phyloP scores from a whole-genome alignment of 2,888 invertebrate genomes.

The Pimpla rufipes region DNA sequence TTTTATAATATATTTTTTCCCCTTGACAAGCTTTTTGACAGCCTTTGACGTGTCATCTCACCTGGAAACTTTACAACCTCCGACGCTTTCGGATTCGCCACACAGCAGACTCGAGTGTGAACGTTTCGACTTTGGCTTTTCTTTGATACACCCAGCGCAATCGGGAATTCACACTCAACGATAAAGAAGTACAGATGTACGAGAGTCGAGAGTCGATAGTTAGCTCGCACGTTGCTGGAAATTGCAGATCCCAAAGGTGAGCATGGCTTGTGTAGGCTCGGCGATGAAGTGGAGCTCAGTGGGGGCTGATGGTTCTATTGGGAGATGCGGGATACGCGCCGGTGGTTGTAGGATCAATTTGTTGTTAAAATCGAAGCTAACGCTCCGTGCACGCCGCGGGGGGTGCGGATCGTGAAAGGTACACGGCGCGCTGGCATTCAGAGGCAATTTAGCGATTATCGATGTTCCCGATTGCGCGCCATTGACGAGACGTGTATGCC shows the following conservation, averaged over 20 bases:
- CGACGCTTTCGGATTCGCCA: constrained; percentile 3
- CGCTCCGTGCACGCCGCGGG: constrained; percentile 15
- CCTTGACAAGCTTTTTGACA: constrained; percentile 41
- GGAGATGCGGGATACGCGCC: neutral
- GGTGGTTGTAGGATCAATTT: constrained; percentile 73
- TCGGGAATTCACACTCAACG: neutral
- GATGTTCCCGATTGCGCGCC: constrained; percentile 70
- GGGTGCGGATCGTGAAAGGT: constrained; percentile 67
- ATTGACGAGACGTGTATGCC: constrained; percentile 58
- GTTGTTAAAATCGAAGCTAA: constrained; percentile 74
- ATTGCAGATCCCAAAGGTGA: constrained; percentile 11
- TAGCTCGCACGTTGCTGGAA: constrained; percentile 18
- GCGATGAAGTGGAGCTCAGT: constrained; percentile 1
- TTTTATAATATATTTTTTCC: constrained; percentile 25
- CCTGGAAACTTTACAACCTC: constrained; percentile 47
- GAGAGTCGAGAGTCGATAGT: neutral
- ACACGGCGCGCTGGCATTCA: constrained; percentile 73
- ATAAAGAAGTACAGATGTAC: neutral
- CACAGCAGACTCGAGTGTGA: neutral
- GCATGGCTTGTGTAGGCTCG: constrained; percentile 27
- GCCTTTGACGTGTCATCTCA: constrained; percentile 35
- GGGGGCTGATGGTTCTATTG: constrained; percentile 3
- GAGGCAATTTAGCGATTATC: constrained; percentile 80
- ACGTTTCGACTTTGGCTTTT: neutral
- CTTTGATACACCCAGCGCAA: constrained; percentile 6